Percentiles rank a stretch among this genome's conserved stretches.
Conservation (phyloP, 2,888 invertebrate species). For the Folsomia manolachei region DNA sequence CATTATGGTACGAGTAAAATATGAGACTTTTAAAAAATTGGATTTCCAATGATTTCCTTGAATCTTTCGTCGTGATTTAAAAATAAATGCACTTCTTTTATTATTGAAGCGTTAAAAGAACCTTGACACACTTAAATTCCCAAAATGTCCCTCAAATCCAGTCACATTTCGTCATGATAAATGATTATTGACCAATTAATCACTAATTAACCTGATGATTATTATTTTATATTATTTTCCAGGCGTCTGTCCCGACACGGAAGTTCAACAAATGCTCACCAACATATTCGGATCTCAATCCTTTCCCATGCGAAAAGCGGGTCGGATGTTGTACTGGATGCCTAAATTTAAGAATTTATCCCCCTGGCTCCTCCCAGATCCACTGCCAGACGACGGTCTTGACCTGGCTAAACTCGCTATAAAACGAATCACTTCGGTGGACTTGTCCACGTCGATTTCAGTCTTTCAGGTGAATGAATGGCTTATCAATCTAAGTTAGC, state of each 20-base stretch:
- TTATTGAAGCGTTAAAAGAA: slow-evolving; percentile 1
- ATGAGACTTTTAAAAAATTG: too few relatives aligned
- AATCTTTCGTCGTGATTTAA: too few relatives aligned
- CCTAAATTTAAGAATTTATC: slow-evolving; percentile 89
- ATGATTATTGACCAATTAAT: too few relatives aligned
- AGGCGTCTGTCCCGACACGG: slow-evolving; percentile 87
- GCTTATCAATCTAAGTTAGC: too few relatives aligned
- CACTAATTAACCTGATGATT: too few relatives aligned
- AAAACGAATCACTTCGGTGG: slow-evolving; percentile 76
- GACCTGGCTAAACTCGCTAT: slow-evolving; percentile 80
- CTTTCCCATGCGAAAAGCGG: slow-evolving; percentile 57
- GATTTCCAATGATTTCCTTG: too few relatives aligned
- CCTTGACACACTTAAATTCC: too few relatives aligned
- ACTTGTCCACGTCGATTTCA: slow-evolving; percentile 66
- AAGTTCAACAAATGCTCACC: slow-evolving; percentile 76
- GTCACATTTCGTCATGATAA: too few relatives aligned
- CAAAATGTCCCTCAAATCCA: too few relatives aligned
- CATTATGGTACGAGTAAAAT: too few relatives aligned
- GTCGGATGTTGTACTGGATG: slow-evolving; percentile 64
- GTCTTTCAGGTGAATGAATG: slow-evolving; percentile 68
- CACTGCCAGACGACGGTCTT: slow-evolving; percentile 71
- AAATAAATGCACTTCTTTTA: too few relatives aligned
- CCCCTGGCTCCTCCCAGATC: slow-evolving; percentile 78
- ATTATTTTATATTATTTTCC: slow-evolving; percentile 25
- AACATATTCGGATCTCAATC: slow-evolving; percentile 80